phyloP scores from a whole-genome alignment of 2,888 invertebrate species.

The Ormyrus labotus region DNA sequence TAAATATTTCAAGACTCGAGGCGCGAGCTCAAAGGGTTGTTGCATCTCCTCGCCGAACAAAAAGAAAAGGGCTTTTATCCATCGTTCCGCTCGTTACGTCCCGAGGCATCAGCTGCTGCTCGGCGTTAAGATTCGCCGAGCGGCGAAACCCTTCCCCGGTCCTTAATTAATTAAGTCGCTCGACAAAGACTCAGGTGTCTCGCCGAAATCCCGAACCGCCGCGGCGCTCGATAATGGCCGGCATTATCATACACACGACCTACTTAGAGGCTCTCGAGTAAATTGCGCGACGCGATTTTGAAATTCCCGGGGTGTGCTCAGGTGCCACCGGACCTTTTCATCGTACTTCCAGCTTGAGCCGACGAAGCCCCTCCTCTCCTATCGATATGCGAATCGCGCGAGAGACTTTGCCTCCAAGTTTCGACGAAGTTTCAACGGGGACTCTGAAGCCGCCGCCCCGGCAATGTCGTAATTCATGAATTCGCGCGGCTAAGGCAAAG shows the following conservation, averaged over 20 bases:
- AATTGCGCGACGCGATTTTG: constrained; percentile 41
- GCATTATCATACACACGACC: constrained; percentile 76
- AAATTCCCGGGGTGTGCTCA: constrained; percentile 38
- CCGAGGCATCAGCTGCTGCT: constrained; percentile 67
- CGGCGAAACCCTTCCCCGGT: background rate
- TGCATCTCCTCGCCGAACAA: background rate
- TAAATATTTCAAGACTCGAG: constrained; percentile 40
- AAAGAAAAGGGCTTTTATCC: constrained; percentile 22
- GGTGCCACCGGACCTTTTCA: constrained; percentile 46
- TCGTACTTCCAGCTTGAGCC: background rate
- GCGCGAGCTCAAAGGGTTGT: constrained; percentile 33
- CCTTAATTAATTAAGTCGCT: constrained; percentile 74
- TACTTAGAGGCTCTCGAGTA: constrained; percentile 66
- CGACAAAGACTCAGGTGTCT: constrained; percentile 74
- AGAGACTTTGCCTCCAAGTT: constrained; percentile 11
- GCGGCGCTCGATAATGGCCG: constrained; percentile 68
- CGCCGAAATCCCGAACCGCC: constrained; percentile 65
- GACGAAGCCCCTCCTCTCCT: constrained; percentile 31
- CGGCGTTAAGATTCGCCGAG: constrained; percentile 65
- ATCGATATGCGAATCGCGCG: constrained; percentile 59
- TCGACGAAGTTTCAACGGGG: constrained; percentile 11
- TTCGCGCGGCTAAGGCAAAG: constrained; percentile 22
- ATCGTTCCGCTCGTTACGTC: constrained; percentile 44
- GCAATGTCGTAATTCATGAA: constrained; percentile 49
- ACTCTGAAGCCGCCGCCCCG: background rate